Evolutionary conservation across 2,113 vertebrate genomes (phyloP).

Genomic region (Bagarius yarrelli): DNA sequence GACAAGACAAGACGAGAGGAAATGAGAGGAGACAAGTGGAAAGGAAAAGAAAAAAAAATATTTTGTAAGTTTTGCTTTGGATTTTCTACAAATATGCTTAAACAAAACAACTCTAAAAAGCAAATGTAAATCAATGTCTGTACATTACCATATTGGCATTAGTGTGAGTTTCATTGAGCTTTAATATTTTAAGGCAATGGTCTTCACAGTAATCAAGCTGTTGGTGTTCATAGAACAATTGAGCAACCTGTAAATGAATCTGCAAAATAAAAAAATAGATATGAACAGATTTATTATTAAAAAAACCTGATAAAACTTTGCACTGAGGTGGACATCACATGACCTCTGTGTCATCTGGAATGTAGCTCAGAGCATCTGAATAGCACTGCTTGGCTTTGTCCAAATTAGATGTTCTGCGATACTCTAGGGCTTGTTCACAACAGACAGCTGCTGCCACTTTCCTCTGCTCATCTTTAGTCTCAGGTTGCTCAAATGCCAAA

Average conservation of each 20-base stretch:
- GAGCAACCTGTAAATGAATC: conserved; percentile 65
- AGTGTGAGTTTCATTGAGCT: conserved; percentile 54
- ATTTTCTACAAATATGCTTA: neutral
- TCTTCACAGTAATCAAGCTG: conserved; percentile 68
- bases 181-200: conserved; percentile 61
- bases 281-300: neutral
- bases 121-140: conserved; percentile 9
- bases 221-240: conserved; percentile 66
- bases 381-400: conserved; percentile 52
- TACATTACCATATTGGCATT: conserved; percentile 60
- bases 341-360: conserved; percentile 56
- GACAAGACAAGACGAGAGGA: too few species aligned
- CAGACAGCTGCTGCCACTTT: conserved; percentile 60
- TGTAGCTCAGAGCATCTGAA: conserved; percentile 57
- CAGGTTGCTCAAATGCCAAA: conserved; percentile 59
- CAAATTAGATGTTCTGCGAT: conserved; percentile 50
- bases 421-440: conserved; percentile 61
- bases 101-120: neutral
- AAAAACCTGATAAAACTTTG: neutral
- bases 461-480: conserved; percentile 60
- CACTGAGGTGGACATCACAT: neutral
- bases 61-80: too few species aligned
- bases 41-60: too few species aligned
- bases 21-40: too few species aligned
- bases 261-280: conserved; percentile 39